A percentile compares a stretch with the other conserved stretches of the same genome.
Evolutionary conservation across 2,113 vertebrate species (phyloP).

Genomic region (Petroica traversi): DNA sequence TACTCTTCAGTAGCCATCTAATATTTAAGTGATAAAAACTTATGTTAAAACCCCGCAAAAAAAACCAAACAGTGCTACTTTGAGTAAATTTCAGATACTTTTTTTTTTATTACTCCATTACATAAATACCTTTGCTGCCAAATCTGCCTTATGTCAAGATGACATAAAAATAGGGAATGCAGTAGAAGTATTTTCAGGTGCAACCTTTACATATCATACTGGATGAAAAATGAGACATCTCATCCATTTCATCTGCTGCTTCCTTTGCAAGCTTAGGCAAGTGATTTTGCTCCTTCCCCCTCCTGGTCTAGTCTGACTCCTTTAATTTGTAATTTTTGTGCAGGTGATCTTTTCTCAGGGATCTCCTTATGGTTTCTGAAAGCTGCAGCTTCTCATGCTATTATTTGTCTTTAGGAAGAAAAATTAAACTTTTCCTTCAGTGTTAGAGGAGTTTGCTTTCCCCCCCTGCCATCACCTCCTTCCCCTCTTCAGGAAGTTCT

Average conservation of each 20-base stretch:
- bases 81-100: neutral
- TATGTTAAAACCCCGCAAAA: neutral
- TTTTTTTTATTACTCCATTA: no score
- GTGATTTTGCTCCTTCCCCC: neutral
- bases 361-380: neutral
- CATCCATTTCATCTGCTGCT: neutral
- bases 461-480: accelerated
- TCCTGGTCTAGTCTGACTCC: neutral
- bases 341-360: neutral
- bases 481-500: neutral
- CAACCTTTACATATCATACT: neutral
- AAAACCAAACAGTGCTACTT: neutral
- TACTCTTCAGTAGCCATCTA: neutral
- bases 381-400: neutral
- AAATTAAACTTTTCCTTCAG: neutral
- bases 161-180: neutral
- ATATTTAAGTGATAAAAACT: neutral
- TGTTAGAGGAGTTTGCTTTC: neutral
- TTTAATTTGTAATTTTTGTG: neutral
- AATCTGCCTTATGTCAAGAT: neutral
- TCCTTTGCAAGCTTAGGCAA: neutral
- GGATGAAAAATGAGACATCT: neutral
- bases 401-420: neutral
- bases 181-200: slow-evolving; percentile 1
- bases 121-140: neutral